Evolutionary conservation across 2,113 vertebrate genomes (phyloP), one percentile per base, ranked within the genome.

Genomic region (Origma solitaria): DNA sequence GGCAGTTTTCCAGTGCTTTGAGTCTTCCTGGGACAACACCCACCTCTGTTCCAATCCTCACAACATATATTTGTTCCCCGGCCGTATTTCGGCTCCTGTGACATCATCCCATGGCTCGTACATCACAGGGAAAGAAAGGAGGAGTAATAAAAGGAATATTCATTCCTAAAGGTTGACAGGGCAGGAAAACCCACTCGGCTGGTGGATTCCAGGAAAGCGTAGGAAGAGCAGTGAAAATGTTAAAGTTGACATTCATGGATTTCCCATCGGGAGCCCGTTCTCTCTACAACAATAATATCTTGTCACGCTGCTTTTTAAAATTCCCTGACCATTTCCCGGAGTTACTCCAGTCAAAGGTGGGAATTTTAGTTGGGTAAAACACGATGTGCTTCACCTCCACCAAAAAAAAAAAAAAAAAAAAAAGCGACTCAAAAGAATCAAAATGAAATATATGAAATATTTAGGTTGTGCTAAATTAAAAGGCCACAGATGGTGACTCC

Each of bases 21-120:
- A 57, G 38, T 38, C 44, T 64, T 54, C 65, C 53, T 44, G 0
- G 31, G 35, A 35, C 53, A 73, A 83, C 61, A 45, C 72, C 90
- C 83, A 88, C 68, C 53, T 47, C 42, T 1, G 10, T 80, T 40
- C 79, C 66, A 25, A 24, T 14, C 71, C 71, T 76, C 31, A 50
- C 66, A 60, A 18, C 44, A 38, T 40, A 45, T 23, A 11, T 47
- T 80, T 69, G 83, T 72, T 60, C 60, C 42, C 49, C 25, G 3
- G 71, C 27, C 40, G 1, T 7, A 42, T n/a, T 85, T 33, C 2
- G 33, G 56, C 44, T 71, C 47, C 77, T 21, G 62, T 5, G 11
- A 54, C 62, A 31, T 44, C 22, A 30, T 8, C 18, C 28, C 8
- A 2, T 16, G 79, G 62, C 57, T 27, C 0, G 0, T 1, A 25